phyloP scores from a whole-genome alignment of 2,797 vertebrate species.

The Eptatretus atami region DNA sequence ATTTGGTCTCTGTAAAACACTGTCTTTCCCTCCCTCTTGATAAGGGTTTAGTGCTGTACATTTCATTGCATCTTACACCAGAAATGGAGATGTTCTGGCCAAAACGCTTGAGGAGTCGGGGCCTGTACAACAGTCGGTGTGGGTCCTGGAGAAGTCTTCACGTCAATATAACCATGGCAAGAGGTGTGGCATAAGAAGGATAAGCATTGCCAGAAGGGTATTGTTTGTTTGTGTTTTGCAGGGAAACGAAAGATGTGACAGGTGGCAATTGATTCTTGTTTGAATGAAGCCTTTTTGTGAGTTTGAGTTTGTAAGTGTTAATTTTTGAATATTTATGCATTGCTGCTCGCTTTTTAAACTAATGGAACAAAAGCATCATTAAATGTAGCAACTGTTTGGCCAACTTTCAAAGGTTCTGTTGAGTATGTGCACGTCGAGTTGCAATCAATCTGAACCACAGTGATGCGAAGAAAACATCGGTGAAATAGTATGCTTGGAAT shows the following conservation, averaged over 20 bases:
- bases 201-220: background rate
- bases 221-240: background rate
- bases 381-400: too few species aligned
- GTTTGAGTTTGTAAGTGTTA: background rate
- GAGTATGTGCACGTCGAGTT: too few species aligned
- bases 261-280: too few species aligned
- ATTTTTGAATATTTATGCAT: too few species aligned
- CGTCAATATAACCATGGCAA: conserved; percentile 50
- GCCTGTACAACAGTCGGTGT: conserved; percentile 20
- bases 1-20: too few species aligned
- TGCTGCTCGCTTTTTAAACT: too few species aligned
- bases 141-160: conserved; percentile 25
- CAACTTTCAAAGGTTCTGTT: too few species aligned
- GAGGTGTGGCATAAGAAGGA: conserved; percentile 16
- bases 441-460: too few species aligned
- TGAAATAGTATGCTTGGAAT: too few species aligned
- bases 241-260: background rate
- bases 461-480: too few species aligned
- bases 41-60: conserved; percentile 27
- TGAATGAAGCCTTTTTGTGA: background rate
- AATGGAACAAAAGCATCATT: too few species aligned
- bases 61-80: conserved; percentile 45
- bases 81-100: conserved; percentile 34
- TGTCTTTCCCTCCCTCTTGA: background rate
- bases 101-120: conserved; percentile 35